phyloP scores from a whole-genome alignment of 2,113 vertebrate genomes.

The Macheiramphus alcinus region DNA sequence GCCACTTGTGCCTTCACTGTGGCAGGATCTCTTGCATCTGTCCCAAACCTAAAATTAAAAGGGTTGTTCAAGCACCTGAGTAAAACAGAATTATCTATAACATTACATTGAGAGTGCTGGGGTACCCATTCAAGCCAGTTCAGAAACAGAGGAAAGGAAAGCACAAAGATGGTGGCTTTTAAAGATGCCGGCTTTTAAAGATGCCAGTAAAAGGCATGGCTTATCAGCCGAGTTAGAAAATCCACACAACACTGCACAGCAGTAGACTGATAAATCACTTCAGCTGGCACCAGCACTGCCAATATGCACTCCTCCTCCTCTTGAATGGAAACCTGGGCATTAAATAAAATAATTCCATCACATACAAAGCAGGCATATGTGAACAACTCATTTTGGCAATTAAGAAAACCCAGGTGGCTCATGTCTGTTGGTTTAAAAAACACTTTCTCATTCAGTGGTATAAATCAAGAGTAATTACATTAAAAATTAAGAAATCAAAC shows the following conservation, averaged over 20 bases:
- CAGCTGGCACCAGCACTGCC: not conserved
- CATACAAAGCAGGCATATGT: not conserved
- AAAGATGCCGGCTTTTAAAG: not conserved
- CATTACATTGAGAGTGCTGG: not conserved
- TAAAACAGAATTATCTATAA: not conserved
- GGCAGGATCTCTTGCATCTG: not conserved
- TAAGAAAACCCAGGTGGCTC: slow-evolving; percentile 28
- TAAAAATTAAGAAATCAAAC: slow-evolving; percentile 44
- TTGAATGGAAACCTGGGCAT: not conserved
- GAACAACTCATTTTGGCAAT: slow-evolving; percentile 13
- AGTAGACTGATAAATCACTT: not conserved
- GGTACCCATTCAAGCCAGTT: not conserved
- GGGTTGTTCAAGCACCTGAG: not conserved
- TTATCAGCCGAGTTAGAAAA: not conserved
- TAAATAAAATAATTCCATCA: not conserved
- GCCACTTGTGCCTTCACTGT: not conserved
- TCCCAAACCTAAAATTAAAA: not conserved
- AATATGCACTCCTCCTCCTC: not conserved
- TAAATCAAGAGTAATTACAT: slow-evolving; percentile 49
- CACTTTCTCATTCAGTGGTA: slow-evolving; percentile 10
- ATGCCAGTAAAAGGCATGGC: not conserved
- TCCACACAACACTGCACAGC: not conserved
- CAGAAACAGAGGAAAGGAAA: not conserved
- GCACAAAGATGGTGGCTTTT: not conserved
- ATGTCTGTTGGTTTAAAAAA: slow-evolving; percentile 9